A percentile compares a stretch with the other conserved stretches of the same genome.
Conservation (phyloP, 2,797 vertebrate genomes). For the Alauda arvensis region DNA sequence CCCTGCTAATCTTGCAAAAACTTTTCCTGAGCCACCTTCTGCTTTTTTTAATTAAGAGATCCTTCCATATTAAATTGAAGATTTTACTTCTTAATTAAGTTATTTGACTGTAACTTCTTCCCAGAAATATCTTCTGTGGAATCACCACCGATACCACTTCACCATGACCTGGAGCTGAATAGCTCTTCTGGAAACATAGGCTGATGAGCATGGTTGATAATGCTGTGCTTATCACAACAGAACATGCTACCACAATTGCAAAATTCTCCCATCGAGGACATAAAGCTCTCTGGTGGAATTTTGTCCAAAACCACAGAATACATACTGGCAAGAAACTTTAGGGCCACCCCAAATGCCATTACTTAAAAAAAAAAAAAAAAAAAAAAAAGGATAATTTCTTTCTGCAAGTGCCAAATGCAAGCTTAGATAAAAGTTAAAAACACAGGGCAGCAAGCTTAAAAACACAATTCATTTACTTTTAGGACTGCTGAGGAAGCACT, state of each 20-base stretch:
- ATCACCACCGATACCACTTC: not conserved
- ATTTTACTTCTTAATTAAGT: conserved; percentile 16
- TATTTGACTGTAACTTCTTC: not conserved
- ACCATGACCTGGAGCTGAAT: not conserved
- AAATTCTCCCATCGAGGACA: not conserved
- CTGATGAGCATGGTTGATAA: not conserved
- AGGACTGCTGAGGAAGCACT: not conserved
- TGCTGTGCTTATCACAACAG: not conserved
- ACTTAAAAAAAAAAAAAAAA: not conserved
- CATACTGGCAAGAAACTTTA: not conserved
- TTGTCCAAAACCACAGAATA: not conserved
- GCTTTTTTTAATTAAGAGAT: conserved; percentile 10
- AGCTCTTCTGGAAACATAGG: not conserved
- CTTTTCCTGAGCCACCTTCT: not conserved
- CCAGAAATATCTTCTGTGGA: not conserved
- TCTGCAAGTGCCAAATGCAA: not conserved
- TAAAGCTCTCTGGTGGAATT: not conserved
- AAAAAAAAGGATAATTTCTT: not conserved
- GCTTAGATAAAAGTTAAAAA: not conserved
- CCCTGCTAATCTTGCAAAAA: not conserved
- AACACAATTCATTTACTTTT: not conserved
- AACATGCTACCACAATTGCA: not conserved
- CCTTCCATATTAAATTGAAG: not conserved
- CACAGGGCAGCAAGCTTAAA: not conserved
- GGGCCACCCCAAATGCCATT: not conserved